These are phyloP conservation scores for Teleiodes luculella DNA, from an alignment of 2,888 invertebrate species.

Conservation along the genomic window DNA sequence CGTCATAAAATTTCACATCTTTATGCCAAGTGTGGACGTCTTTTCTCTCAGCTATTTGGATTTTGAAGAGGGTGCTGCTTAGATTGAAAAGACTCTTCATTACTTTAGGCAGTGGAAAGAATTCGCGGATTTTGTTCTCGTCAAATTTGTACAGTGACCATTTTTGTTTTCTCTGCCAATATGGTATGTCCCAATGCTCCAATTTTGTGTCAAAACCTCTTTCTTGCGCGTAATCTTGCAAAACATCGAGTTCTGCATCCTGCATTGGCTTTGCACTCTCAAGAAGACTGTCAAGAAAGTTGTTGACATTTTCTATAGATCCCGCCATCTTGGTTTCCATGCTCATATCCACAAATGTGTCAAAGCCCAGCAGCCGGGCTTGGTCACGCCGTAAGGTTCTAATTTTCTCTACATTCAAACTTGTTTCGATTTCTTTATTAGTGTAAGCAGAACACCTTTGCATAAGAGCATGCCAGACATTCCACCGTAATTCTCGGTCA, in stretches of 20 bases:
- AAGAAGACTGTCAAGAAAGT: slow-evolving; percentile 82
- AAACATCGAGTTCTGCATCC: slow-evolving; percentile 83
- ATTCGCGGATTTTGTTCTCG: slow-evolving; percentile 85
- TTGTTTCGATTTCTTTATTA: slow-evolving; percentile 83
- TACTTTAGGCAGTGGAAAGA: slow-evolving; percentile 90
- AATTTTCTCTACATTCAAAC: slow-evolving; percentile 87
- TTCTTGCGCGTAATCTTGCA: slow-evolving; percentile 85
- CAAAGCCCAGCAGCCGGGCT: slow-evolving; percentile 88
- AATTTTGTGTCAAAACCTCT: slow-evolving; percentile 84
- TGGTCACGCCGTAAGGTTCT: slow-evolving; percentile 82
- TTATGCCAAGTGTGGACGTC: slow-evolving; percentile 89
- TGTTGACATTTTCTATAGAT: slow-evolving; percentile 84
- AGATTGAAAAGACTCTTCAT: slow-evolving; percentile 87
- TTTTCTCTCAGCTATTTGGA: slow-evolving; percentile 83
- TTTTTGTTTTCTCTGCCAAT: slow-evolving; percentile 89
- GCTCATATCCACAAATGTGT: slow-evolving; percentile 89
- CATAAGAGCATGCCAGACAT: slow-evolving; percentile 89
- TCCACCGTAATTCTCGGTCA: slow-evolving; percentile 86
- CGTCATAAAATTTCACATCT: slow-evolving; percentile 89
- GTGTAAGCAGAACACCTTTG: slow-evolving; percentile 82
- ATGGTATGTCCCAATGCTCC: slow-evolving; percentile 91
- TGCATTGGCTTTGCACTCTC: slow-evolving; percentile 86
- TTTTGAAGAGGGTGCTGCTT: slow-evolving; percentile 86
- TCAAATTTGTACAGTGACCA: slow-evolving; percentile 82
- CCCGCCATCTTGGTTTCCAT: slow-evolving; percentile 97